phyloP scores from a whole-genome alignment of 92 coral and sea anemone species.

The Bergia sp. region DNA sequence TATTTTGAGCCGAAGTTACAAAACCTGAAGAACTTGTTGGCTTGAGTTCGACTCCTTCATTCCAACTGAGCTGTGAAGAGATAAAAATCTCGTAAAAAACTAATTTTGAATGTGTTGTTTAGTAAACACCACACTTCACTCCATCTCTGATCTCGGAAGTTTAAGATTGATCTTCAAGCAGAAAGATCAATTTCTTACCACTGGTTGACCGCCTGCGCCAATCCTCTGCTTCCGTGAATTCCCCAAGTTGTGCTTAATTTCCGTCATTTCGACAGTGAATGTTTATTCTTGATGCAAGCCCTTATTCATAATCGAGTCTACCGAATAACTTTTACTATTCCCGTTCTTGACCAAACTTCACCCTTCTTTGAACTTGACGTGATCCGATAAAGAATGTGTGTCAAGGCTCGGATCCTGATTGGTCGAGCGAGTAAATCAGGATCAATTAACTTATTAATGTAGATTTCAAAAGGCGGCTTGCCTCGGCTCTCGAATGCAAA shows the following conservation, averaged over 20 bases:
- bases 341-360: slow-evolving; percentile 24
- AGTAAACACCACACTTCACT: slow-evolving; percentile 21
- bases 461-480: slow-evolving; percentile 1
- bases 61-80: slow-evolving; percentile 81
- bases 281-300: slow-evolving; percentile 35
- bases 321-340: slow-evolving; percentile 20
- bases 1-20: slow-evolving; percentile 80
- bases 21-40: slow-evolving; percentile 70
- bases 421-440: slow-evolving; percentile 11
- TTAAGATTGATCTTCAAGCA: not conserved
- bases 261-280: slow-evolving; percentile 62
- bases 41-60: slow-evolving; percentile 73
- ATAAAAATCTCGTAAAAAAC: not conserved
- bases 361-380: slow-evolving; percentile 42
- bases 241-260: slow-evolving; percentile 64
- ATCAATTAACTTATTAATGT: slow-evolving; percentile 39
- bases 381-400: slow-evolving; percentile 27
- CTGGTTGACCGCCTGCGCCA: slow-evolving; percentile 84
- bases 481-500: slow-evolving; percentile 4
- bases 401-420: slow-evolving; percentile 16
- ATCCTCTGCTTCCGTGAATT: slow-evolving; percentile 78
- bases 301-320: slow-evolving; percentile 20
- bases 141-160: not conserved
- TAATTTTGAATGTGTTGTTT: slow-evolving; percentile 5
- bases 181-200: slow-evolving; percentile 54